Evolutionary conservation across 1,140 invertebrate species (phyloP).

Genomic region (Acromyrmex heyeri): DNA sequence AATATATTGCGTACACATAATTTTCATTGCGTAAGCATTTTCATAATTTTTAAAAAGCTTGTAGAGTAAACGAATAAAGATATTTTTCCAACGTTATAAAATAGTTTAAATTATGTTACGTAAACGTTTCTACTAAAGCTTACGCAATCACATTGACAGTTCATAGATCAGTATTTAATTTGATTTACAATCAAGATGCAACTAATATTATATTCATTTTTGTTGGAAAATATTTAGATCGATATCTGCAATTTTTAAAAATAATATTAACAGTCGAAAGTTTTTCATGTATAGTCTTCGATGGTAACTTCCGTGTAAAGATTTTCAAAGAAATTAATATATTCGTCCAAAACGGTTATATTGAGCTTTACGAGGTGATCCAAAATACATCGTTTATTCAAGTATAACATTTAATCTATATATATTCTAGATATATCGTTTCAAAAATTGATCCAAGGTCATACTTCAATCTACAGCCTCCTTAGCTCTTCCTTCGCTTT

Average conservation of each 20-base stretch:
- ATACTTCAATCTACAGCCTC: background rate
- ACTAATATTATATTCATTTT: background rate
- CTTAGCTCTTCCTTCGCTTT: background rate
- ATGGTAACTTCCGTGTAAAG: background rate
- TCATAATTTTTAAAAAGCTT: background rate
- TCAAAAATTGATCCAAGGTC: conserved; percentile 30
- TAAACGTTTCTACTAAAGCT: background rate
- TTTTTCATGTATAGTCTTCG: background rate
- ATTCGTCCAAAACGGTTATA: background rate
- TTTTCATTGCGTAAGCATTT: background rate
- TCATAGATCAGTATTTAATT: background rate
- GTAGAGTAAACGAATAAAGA: background rate
- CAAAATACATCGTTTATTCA: background rate
- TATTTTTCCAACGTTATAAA: background rate
- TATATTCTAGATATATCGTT: conserved; percentile 1
- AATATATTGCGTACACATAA: background rate
- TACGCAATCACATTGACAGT: background rate
- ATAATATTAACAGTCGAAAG: background rate
- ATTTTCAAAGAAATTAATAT: background rate
- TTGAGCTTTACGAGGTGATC: background rate
- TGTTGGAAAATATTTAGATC: background rate
- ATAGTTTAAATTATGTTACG: no score
- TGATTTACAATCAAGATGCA: background rate
- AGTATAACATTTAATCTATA: conserved; percentile 10
- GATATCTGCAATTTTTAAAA: background rate